Evolutionary conservation across 2,888 invertebrate genomes (phyloP).

Genomic region (Metellina segmentata): DNA sequence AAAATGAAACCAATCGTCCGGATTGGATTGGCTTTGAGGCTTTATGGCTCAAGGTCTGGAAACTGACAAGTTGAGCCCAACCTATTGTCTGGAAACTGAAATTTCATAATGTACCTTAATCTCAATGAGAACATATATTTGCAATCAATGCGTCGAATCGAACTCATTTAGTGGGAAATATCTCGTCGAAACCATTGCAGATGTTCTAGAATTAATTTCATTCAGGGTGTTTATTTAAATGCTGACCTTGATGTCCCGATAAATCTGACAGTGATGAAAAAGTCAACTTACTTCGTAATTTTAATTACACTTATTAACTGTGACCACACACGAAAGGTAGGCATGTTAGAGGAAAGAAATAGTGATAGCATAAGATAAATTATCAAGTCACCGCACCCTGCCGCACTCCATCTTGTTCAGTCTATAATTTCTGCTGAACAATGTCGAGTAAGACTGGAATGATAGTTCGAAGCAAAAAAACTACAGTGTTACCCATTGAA

Average conservation of each 20-base stretch:
- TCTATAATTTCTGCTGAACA: conserved; percentile 21
- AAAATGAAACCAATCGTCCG: no score
- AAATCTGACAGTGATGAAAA: conserved; percentile 46
- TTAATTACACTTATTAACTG: conserved; percentile 51
- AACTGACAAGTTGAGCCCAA: no score
- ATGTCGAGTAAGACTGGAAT: neutral
- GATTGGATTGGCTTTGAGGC: no score
- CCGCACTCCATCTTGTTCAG: conserved; percentile 10
- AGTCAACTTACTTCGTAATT: conserved; percentile 17
- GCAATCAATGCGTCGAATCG: no score
- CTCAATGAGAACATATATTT: no score
- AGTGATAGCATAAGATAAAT: conserved; percentile 21
- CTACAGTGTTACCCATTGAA: neutral
- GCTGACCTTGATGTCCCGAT: neutral
- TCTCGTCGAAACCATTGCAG: neutral
- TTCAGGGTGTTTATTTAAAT: neutral
- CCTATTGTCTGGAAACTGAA: no score
- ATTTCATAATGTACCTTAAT: no score
- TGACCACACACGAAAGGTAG: conserved; percentile 39
- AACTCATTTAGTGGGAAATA: no score
- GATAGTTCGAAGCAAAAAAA: neutral
- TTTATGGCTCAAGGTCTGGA: no score
- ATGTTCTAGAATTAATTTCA: conserved; percentile 26
- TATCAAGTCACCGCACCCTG: conserved; percentile 52
- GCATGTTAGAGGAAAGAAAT: neutral